A percentile compares a stretch with the other conserved stretches of the same genome.
phyloP scores from a whole-genome alignment of 2,113 vertebrate genomes.

The Madoqua kirkii region DNA sequence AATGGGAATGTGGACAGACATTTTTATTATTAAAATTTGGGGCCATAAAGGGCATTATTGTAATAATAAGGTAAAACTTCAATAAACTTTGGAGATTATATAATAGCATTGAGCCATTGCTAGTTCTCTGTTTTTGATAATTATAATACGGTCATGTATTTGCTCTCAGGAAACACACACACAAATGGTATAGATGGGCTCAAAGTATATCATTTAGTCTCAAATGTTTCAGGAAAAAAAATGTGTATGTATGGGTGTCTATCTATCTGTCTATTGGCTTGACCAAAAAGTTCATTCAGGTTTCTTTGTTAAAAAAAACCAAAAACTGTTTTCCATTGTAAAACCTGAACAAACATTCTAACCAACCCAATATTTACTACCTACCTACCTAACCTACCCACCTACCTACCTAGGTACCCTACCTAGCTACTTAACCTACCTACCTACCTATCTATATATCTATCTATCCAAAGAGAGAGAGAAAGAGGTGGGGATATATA shows the following conservation, averaged over 20 bases:
- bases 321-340: background rate
- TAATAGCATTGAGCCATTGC: background rate
- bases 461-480: background rate
- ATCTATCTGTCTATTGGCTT: background rate
- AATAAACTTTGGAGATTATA: background rate
- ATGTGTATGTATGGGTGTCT: background rate
- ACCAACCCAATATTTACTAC: background rate
- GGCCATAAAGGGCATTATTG: background rate
- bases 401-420: background rate
- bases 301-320: background rate
- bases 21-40: background rate
- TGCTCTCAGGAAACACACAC: background rate
- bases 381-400: background rate
- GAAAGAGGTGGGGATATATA: background rate
- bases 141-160: background rate
- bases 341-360: background rate
- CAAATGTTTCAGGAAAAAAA: background rate
- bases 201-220: background rate
- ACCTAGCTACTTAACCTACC: background rate
- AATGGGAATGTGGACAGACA: background rate
- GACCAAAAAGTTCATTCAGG: background rate
- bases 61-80: background rate
- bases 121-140: background rate
- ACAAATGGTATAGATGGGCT: background rate
- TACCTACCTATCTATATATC: background rate